phyloP scores from a whole-genome alignment of 2,797 vertebrate genomes.

The Thaleichthys pacificus region DNA sequence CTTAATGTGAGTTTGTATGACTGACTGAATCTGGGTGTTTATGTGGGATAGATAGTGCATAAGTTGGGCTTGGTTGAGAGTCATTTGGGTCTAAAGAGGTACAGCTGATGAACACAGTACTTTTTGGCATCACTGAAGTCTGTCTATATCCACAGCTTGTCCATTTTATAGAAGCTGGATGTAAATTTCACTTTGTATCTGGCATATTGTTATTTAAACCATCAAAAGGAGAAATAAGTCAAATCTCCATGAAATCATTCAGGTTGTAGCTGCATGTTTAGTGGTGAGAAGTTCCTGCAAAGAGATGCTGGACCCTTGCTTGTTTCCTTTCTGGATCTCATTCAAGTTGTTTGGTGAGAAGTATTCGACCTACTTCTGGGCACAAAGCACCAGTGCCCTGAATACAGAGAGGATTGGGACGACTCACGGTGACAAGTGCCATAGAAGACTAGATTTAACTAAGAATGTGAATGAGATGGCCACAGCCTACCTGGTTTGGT shows the following conservation, averaged over 20 bases:
- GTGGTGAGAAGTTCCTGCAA: constrained; percentile 52
- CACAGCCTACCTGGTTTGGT: constrained; percentile 47
- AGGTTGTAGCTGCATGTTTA: constrained; percentile 67
- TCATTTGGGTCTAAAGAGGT: constrained; percentile 18
- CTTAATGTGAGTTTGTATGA: constrained; percentile 31
- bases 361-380: constrained; percentile 81
- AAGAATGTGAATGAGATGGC: constrained; percentile 51
- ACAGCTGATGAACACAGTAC: not conserved
- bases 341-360: constrained; percentile 79
- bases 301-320: constrained; percentile 68
- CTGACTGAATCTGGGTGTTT: constrained; percentile 36
- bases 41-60: constrained; percentile 25
- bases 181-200: constrained; percentile 51
- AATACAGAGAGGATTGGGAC: constrained; percentile 73
- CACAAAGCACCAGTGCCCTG: constrained; percentile 75
- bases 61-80: constrained; percentile 24
- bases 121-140: not conserved
- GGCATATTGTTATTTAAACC: constrained; percentile 56
- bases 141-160: not conserved
- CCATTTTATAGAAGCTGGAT: not conserved
- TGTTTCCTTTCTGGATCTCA: constrained; percentile 75
- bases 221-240: constrained; percentile 58
- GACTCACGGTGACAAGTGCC: constrained; percentile 67
- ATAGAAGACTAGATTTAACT: constrained; percentile 63
- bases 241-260: constrained; percentile 63